A percentile compares a stretch with the other conserved stretches of the same genome.
phyloP scores from a whole-genome alignment of 2,888 invertebrate species.

The Lepidocyrtinus sp. region DNA sequence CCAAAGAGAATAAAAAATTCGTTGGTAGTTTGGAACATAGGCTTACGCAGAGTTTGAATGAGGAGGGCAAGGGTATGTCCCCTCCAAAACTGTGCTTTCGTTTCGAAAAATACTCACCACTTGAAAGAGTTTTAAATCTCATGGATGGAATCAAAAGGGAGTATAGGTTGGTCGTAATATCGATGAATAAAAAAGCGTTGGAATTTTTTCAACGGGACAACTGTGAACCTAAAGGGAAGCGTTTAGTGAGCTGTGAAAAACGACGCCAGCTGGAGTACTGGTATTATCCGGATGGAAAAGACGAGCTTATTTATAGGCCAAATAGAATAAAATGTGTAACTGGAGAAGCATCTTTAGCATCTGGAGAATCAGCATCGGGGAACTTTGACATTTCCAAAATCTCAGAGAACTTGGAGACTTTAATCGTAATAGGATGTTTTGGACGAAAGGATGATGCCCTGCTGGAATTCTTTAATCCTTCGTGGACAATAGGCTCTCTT shows the following conservation, averaged over 20 bases:
- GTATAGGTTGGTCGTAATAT: conserved; percentile 29
- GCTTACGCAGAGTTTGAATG: background rate
- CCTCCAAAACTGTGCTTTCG: too few relatives aligned
- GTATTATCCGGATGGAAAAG: conserved; percentile 57
- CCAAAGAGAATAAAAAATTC: background rate
- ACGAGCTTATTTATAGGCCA: conserved; percentile 37
- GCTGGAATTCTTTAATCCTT: conserved; percentile 46
- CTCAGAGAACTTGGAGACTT: background rate
- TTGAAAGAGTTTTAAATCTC: conserved; percentile 16
- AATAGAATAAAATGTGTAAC: background rate
- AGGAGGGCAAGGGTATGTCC: conserved; percentile 14
- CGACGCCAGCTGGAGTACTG: conserved; percentile 51
- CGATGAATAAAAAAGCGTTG: conserved; percentile 25
- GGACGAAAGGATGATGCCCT: conserved; percentile 51
- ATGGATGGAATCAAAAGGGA: conserved; percentile 25
- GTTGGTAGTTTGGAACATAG: conserved; percentile 19
- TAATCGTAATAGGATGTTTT: conserved; percentile 52
- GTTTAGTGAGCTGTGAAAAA: conserved; percentile 31
- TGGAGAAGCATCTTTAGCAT: too few relatives aligned
- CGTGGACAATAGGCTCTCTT: conserved; percentile 24
- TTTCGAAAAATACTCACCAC: too few relatives aligned
- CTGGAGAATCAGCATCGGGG: too few relatives aligned
- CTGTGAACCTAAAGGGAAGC: background rate
- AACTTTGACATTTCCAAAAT: background rate
- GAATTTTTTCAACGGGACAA: conserved; percentile 44